phyloP scores from a whole-genome alignment of 1,140 invertebrate genomes.

The Drosophila pruinosa region DNA sequence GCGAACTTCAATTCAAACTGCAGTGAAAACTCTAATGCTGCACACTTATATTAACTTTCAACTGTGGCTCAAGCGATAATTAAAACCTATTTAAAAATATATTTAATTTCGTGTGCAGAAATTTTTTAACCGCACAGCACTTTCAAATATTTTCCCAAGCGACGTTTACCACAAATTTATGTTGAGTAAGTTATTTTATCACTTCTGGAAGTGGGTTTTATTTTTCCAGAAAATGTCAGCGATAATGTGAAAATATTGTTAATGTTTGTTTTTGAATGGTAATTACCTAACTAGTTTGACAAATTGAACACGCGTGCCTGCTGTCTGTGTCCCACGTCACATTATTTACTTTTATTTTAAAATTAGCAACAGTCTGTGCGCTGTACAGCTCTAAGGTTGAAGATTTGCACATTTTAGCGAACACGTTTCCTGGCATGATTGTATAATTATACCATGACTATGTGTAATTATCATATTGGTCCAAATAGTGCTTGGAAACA shows the following conservation, averaged over 20 bases:
- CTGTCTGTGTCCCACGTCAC: constrained; percentile 22
- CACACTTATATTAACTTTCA: constrained; percentile 31
- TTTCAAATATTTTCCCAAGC: constrained; percentile 11
- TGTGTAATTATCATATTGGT: constrained; percentile 17
- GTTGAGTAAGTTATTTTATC: constrained; percentile 26
- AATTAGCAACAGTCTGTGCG: constrained; percentile 37
- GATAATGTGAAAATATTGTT: background rate
- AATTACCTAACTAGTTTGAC: background rate
- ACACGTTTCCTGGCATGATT: constrained; percentile 35
- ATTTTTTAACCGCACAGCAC: constrained; percentile 49
- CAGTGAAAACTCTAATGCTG: background rate
- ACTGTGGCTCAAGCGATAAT: background rate
- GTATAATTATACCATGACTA: constrained; percentile 26
- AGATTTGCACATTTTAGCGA: constrained; percentile 22
- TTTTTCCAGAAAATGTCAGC: constrained; percentile 3
- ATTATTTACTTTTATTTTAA: constrained; percentile 10
- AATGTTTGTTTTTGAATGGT: background rate
- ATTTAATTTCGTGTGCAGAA: constrained; percentile 46
- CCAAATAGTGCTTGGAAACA: background rate
- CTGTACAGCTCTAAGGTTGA: background rate
- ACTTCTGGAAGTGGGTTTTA: background rate
- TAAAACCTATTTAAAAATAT: background rate
- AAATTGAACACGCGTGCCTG: constrained; percentile 41
- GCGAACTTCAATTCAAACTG: constrained; percentile 33
- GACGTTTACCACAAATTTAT: constrained; percentile 35